These are phyloP conservation scores for Copidosoma floridanum DNA, from an alignment of 1,140 invertebrate species.

Conservation along the genomic window DNA sequence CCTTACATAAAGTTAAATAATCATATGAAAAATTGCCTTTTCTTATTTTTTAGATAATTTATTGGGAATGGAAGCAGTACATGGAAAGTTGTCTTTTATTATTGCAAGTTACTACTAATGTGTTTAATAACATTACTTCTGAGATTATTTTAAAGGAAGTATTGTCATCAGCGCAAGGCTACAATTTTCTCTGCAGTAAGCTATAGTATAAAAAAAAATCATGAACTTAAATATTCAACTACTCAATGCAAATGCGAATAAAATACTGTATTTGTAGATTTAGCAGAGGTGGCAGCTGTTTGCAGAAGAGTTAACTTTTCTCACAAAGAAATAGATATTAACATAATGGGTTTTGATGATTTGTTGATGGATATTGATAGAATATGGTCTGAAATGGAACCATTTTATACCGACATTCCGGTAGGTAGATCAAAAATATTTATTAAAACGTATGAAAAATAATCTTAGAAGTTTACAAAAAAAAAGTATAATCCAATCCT, in stretches of 20 bases:
- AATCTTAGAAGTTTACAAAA: conserved; percentile 12
- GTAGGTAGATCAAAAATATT: conserved; percentile 36
- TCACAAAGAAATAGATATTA: conserved; percentile 55
- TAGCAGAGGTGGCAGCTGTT: conserved; percentile 55
- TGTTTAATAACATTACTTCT: conserved; percentile 60
- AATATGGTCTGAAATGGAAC: conserved; percentile 56
- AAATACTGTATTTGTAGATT: conserved; percentile 39
- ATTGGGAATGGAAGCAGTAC: conserved; percentile 62
- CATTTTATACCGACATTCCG: conserved; percentile 54
- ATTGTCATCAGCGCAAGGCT: conserved; percentile 59
- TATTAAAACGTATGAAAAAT: neutral
- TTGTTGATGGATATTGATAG: conserved; percentile 52
- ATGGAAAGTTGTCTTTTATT: conserved; percentile 59
- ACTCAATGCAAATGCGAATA: neutral
- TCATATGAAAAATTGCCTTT: conserved; percentile 6
- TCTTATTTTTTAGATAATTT: conserved; percentile 42
- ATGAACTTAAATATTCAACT: neutral
- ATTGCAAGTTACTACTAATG: conserved; percentile 58
- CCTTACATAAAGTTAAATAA: too few relatives aligned
- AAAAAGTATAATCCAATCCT: neutral
- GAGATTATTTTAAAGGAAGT: conserved; percentile 61
- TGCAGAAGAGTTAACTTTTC: conserved; percentile 55
- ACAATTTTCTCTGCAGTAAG: conserved; percentile 62
- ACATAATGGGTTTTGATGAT: conserved; percentile 55
- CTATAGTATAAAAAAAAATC: conserved; percentile 3